Percentiles rank a stretch among this genome's conserved stretches.
phyloP scores from a whole-genome alignment of 2,888 invertebrate species.

The Thymelicus acteon region DNA sequence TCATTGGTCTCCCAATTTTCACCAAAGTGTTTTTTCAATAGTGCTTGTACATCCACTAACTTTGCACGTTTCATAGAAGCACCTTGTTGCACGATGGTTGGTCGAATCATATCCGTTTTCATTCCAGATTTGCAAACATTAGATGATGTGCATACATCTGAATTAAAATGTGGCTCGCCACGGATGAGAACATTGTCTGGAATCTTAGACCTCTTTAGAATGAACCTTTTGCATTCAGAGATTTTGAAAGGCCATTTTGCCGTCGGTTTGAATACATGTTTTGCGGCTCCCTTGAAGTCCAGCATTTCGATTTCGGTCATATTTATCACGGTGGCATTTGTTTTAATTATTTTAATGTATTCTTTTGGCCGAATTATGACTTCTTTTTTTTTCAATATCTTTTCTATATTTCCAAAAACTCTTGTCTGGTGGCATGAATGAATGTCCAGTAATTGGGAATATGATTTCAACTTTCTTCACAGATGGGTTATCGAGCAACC shows the following conservation, averaged over 20 bases:
- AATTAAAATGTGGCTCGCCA: too few species aligned
- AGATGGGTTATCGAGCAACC: constrained; percentile 1
- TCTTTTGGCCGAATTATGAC: constrained; percentile 45
- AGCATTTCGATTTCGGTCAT: constrained; percentile 14
- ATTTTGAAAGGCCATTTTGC: constrained; percentile 43
- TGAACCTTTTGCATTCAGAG: constrained; percentile 43
- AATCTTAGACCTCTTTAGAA: constrained; percentile 45
- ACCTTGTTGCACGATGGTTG: too few species aligned
- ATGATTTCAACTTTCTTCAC: constrained; percentile 13
- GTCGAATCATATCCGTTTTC: too few species aligned
- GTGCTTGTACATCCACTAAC: too few species aligned
- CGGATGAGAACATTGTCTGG: too few species aligned
- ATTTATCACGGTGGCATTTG: constrained; percentile 36
- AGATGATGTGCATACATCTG: too few species aligned
- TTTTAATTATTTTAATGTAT: constrained; percentile 42
- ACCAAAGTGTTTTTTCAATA: too few species aligned
- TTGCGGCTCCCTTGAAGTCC: constrained; percentile 42
- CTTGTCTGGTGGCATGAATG: constrained; percentile 5
- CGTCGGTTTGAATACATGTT: constrained; percentile 42
- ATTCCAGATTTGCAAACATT: too few species aligned
- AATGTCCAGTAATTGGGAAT: constrained; percentile 9
- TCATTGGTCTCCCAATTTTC: too few species aligned
- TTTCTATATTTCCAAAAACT: constrained; percentile 40
- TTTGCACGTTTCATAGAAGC: too few species aligned
- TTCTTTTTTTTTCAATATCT: too few species aligned